phyloP scores from a whole-genome alignment of 2,888 invertebrate species.

The Xanthorhoe spadicearia region DNA sequence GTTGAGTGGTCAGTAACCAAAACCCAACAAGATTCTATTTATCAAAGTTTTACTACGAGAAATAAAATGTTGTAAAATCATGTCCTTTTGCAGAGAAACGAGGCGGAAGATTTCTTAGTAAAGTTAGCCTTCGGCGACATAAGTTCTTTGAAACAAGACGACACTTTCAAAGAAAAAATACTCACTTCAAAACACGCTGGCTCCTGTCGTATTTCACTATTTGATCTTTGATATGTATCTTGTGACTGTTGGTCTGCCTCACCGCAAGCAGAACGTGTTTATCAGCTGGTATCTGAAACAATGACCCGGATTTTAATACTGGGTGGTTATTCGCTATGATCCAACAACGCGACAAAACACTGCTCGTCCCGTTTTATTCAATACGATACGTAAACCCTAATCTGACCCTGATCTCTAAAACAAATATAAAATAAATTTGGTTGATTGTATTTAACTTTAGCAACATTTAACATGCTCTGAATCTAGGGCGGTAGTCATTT shows the following conservation, averaged over 20 bases:
- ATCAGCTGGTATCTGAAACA: conserved; percentile 86
- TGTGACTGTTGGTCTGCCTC: conserved; percentile 91
- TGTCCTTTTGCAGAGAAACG: neutral
- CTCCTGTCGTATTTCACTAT: conserved; percentile 90
- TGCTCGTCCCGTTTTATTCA: no score
- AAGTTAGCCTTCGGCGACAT: conserved; percentile 4
- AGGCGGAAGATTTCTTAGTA: neutral
- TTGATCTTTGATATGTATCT: conserved; percentile 91
- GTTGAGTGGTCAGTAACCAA: neutral
- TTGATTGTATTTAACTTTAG: no score
- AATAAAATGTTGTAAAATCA: neutral
- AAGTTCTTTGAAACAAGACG: conserved; percentile 11
- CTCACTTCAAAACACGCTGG: conserved; percentile 90
- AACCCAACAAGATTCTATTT: neutral
- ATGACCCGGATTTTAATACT: conserved; percentile 28
- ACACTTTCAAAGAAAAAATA: conserved; percentile 40
- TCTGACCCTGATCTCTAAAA: no score
- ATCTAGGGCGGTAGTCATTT: no score
- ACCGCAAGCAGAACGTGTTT: conserved; percentile 91
- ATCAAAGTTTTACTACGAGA: neutral
- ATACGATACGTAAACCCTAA: no score
- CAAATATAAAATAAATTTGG: no score
- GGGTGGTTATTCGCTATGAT: neutral
- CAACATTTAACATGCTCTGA: no score
- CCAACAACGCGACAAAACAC: no score